Percentiles rank a stretch among this genome's conserved stretches.
phyloP scores from a whole-genome alignment of 2,888 invertebrate genomes.

The Thymelicus acteon region DNA sequence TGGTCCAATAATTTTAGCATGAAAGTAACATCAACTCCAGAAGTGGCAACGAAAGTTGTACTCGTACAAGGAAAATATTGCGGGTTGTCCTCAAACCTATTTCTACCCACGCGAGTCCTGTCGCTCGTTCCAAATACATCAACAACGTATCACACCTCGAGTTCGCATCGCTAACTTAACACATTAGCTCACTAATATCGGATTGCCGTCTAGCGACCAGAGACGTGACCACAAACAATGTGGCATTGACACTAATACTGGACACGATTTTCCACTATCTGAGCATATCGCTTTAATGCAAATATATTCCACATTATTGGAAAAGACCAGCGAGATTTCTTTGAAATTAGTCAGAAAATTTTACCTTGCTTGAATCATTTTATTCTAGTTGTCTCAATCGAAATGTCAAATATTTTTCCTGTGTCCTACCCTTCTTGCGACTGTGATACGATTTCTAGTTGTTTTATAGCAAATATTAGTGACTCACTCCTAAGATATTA shows the following conservation, averaged over 20 bases:
- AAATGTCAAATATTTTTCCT: conserved; percentile 30
- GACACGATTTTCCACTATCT: conserved; percentile 44
- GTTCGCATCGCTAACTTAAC: conserved; percentile 42
- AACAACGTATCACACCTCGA: conserved; percentile 46
- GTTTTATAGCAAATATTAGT: neutral
- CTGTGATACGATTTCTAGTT: neutral
- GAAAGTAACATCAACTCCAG: too few species aligned
- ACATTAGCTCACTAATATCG: conserved; percentile 58
- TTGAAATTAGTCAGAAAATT: conserved; percentile 25
- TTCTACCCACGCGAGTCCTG: neutral
- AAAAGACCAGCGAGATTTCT: conserved; percentile 35
- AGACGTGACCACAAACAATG: conserved; percentile 70
- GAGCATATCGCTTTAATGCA: conserved; percentile 47
- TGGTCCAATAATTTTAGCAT: too few species aligned
- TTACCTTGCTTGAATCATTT: conserved; percentile 27
- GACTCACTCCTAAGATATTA: too few species aligned
- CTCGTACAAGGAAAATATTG: neutral
- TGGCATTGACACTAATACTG: conserved; percentile 77
- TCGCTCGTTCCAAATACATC: conserved; percentile 31
- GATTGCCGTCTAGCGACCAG: conserved; percentile 65
- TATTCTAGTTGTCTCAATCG: conserved; percentile 2
- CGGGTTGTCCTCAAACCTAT: neutral
- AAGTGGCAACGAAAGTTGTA: too few species aligned
- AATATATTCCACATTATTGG: conserved; percentile 45
- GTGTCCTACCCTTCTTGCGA: neutral